Evolutionary conservation across 2,888 invertebrate species (phyloP).

Genomic region (Sphecodes monilicornis): DNA sequence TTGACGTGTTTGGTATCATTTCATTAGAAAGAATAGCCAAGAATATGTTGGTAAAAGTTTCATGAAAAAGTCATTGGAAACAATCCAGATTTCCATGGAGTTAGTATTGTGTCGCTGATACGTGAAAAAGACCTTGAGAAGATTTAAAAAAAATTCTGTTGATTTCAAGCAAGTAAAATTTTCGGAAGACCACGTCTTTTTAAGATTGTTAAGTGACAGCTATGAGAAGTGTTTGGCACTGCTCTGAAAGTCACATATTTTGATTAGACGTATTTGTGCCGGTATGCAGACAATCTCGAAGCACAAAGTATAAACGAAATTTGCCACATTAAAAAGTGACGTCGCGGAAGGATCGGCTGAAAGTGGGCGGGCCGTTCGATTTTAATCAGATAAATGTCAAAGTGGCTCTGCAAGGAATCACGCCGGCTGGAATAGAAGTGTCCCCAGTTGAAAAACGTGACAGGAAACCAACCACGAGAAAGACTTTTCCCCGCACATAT

Average conservation of each 20-base stretch:
- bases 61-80: not conserved
- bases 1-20: too few species aligned
- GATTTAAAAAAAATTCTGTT: not conserved
- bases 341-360: not conserved
- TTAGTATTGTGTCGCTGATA: too few species aligned
- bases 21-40: not conserved
- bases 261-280: not conserved
- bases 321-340: slow-evolving; percentile 31
- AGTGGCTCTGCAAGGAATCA: slow-evolving; percentile 56
- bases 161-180: not conserved
- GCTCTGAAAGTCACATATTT: not conserved
- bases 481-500: slow-evolving; percentile 69
- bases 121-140: not conserved
- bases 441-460: slow-evolving; percentile 69
- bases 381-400: slow-evolving; percentile 56
- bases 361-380: slow-evolving; percentile 38
- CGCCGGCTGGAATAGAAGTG: slow-evolving; percentile 56
- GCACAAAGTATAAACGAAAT: slow-evolving; percentile 24
- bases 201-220: not conserved
- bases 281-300: not conserved
- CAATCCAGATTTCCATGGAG: not conserved
- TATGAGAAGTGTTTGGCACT: not conserved
- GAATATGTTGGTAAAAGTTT: not conserved
- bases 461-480: slow-evolving; percentile 59
- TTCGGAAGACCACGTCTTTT: not conserved